Evolutionary conservation across 2,888 invertebrate species (phyloP).

Genomic region (Tortrix viridana): DNA sequence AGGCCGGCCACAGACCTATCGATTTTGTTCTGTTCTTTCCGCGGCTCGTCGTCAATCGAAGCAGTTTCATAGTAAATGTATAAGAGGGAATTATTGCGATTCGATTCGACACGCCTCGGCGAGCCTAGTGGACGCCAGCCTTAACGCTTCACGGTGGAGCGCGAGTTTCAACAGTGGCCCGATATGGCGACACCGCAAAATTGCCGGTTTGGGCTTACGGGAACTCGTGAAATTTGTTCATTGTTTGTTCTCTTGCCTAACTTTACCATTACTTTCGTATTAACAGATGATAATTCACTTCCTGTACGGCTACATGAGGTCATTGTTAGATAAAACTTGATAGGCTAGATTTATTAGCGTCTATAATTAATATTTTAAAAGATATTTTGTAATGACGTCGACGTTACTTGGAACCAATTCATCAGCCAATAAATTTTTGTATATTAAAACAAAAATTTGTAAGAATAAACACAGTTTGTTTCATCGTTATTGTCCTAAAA

Average conservation of each 20-base stretch:
- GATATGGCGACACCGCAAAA: constrained; percentile 46
- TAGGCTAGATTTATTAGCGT: constrained; percentile 4
- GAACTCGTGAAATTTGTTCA: constrained; percentile 53
- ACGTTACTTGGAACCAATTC: too few relatives aligned
- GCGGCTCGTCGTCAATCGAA: too few relatives aligned
- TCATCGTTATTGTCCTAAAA: constrained; percentile 4
- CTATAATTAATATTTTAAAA: too few relatives aligned
- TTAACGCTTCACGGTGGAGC: constrained; percentile 36
- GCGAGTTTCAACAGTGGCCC: constrained; percentile 40
- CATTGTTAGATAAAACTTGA: constrained; percentile 4
- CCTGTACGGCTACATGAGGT: constrained; percentile 19
- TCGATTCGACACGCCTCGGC: too few relatives aligned
- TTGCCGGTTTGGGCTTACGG: constrained; percentile 48
- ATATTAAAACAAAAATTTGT: not conserved
- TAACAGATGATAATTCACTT: constrained; percentile 10
- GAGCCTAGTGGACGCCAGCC: too few relatives aligned
- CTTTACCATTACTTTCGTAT: constrained; percentile 17
- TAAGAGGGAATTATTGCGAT: too few relatives aligned
- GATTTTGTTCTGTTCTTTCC: too few relatives aligned
- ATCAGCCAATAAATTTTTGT: too few relatives aligned
- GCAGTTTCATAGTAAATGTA: too few relatives aligned
- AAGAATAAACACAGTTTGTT: not conserved
- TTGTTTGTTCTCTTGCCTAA: constrained; percentile 31
- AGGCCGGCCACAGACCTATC: too few relatives aligned
- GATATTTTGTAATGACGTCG: too few relatives aligned